Evolutionary conservation across 2,113 vertebrate species (phyloP), one percentile per base, ranked within the genome.

Genomic region (Recurvirostra avosetta): DNA sequence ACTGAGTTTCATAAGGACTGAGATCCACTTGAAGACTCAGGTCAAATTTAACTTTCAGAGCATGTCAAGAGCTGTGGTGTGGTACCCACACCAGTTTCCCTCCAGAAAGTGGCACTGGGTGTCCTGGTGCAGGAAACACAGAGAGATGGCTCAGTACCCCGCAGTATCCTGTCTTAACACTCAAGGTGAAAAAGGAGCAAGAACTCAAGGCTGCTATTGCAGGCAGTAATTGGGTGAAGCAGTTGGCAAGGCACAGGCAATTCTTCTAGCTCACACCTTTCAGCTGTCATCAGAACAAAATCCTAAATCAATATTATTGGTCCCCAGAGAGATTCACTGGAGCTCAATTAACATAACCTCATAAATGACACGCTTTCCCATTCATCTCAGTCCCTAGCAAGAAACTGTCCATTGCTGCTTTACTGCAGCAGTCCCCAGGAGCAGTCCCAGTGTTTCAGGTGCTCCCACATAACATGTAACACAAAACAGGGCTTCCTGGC

Each of bases 241-340:
- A 59, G 82, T 30, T 92, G 82, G 74, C 91, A 94, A 88, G 59
- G 45, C 67, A 88, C 55, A 43, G 71, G 53, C 62, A 49, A 76
- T 50, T 72, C 21, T 76, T 89, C 53, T 47, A 56, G 58, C 67
- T 91, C 72, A 45, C 67, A 92, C 82, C 88, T 90, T 83, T 86
- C 79, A 76, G 62, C 65, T 94, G 90, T 56, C 20, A 4, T 61
- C 79, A 80, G 86, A 93, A 94, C 50, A 83, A 86, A 86, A 58
- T 11, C 91, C 78, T 97, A 83, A 88, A 94, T 94, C 92, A 94
- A 76, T 92, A 66, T 66, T 76, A 94, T 70, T 58, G 67, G 86
- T 76, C 72, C 67, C 66, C 15, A 40, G 77, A 66, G 88, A 94
- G 49, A 78, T 62, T 77, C 79, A 67, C 59, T 38, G 45, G 74